phyloP scores from a whole-genome alignment of 1,140 invertebrate species.

The Caenorhabditis brenneri region DNA sequence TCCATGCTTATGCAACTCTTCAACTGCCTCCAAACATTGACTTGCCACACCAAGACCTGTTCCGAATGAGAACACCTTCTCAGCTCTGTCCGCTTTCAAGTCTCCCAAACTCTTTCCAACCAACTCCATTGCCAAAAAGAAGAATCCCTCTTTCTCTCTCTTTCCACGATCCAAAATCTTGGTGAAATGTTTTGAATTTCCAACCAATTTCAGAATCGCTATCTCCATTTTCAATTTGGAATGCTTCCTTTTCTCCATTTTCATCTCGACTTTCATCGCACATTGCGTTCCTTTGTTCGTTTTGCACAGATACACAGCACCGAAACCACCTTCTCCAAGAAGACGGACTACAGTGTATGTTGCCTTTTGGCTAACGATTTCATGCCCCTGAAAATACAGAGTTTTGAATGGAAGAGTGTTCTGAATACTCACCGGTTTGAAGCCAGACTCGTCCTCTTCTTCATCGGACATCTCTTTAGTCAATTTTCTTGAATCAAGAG shows the following conservation, averaged over 20 bases:
- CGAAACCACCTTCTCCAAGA: neutral
- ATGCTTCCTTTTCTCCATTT: constrained; percentile 42
- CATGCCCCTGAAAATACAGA: neutral
- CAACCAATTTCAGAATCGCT: constrained; percentile 61
- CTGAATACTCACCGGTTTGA: too few species aligned
- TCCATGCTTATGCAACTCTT: constrained; percentile 60
- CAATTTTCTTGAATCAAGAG: too few species aligned
- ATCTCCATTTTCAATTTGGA: constrained; percentile 61
- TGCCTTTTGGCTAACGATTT: neutral
- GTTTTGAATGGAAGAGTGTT: too few species aligned
- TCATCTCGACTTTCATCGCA: constrained; percentile 56
- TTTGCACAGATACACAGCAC: neutral
- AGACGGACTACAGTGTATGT: neutral
- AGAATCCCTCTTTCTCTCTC: constrained; percentile 53
- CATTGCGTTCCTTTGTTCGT: neutral
- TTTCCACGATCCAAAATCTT: constrained; percentile 58
- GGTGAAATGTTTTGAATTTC: constrained; percentile 49
- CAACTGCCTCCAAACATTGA: constrained; percentile 61
- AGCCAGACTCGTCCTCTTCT: too few species aligned
- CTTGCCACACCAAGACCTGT: constrained; percentile 53
- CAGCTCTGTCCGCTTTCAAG: constrained; percentile 49
- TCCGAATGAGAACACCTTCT: constrained; percentile 51
- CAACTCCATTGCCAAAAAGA: constrained; percentile 59
- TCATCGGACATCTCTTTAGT: too few species aligned
- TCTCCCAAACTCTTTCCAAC: constrained; percentile 60